Evolutionary conservation across 2,113 vertebrate species (phyloP).

Genomic region (Ictalurus punctatus): DNA sequence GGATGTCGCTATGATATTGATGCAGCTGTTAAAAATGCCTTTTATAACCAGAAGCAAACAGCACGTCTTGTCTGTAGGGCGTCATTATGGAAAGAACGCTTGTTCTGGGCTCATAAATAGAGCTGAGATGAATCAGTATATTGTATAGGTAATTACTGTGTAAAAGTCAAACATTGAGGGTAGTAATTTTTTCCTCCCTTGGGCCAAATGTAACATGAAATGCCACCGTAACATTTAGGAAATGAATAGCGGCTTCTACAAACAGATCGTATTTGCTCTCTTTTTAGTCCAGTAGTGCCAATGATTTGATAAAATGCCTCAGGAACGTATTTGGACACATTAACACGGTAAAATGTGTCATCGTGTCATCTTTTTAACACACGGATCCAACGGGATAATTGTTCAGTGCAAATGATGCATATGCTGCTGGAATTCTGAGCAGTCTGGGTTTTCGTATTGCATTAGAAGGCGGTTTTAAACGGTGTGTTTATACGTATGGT

Average conservation of each 20-base stretch:
- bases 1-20: not conserved
- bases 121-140: not conserved
- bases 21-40: slow-evolving; percentile 21
- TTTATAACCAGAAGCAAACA: not conserved
- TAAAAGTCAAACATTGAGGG: not conserved
- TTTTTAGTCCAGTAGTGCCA: not conserved
- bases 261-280: slow-evolving; percentile 3
- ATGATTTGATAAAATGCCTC: slow-evolving; percentile 14
- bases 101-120: not conserved
- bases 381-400: not conserved
- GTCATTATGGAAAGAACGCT: slow-evolving; percentile 1
- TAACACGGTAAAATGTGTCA: not conserved
- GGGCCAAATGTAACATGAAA: slow-evolving; percentile 1
- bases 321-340: not conserved
- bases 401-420: not conserved
- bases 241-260: slow-evolving; percentile 2
- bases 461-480: not conserved
- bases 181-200: not conserved
- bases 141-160: not conserved
- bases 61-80: not conserved
- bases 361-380: slow-evolving; percentile 4
- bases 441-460: not conserved
- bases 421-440: not conserved
- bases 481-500: not conserved
- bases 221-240: slow-evolving; percentile 13